phyloP scores from a whole-genome alignment of 1,140 invertebrate genomes.

The Argopecten irradians region DNA sequence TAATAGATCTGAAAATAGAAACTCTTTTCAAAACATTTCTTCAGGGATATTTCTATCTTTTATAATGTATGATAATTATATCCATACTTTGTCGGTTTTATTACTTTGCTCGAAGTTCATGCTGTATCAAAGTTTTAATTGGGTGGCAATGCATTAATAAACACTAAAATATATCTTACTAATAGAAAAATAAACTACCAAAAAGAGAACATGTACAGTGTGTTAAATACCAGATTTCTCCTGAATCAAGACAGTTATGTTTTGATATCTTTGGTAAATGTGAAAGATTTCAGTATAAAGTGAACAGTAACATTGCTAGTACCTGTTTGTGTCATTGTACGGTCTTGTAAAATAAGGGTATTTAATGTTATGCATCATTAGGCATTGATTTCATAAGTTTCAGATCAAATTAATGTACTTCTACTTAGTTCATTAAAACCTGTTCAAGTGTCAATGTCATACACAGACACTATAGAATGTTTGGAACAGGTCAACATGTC shows the following conservation, averaged over 20 bases:
- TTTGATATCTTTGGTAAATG: neutral
- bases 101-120: too few relatives aligned
- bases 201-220: neutral
- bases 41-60: too few relatives aligned
- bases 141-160: too few relatives aligned
- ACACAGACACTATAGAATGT: neutral
- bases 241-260: neutral
- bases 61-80: too few relatives aligned
- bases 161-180: too few relatives aligned
- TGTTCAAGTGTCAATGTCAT: neutral
- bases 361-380: slow-evolving; percentile 18
- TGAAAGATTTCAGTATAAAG: neutral
- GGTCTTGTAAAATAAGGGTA: neutral
- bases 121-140: too few relatives aligned
- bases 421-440: neutral
- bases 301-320: neutral
- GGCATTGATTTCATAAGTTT: neutral
- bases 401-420: neutral
- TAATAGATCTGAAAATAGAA: too few relatives aligned
- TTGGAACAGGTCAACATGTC: neutral
- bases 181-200: neutral
- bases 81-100: too few relatives aligned
- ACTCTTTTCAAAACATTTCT: too few relatives aligned
- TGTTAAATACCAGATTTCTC: neutral
- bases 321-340: neutral